Evolutionary conservation across 2,888 invertebrate species (phyloP).

Genomic region (Cremastinae sp.): DNA sequence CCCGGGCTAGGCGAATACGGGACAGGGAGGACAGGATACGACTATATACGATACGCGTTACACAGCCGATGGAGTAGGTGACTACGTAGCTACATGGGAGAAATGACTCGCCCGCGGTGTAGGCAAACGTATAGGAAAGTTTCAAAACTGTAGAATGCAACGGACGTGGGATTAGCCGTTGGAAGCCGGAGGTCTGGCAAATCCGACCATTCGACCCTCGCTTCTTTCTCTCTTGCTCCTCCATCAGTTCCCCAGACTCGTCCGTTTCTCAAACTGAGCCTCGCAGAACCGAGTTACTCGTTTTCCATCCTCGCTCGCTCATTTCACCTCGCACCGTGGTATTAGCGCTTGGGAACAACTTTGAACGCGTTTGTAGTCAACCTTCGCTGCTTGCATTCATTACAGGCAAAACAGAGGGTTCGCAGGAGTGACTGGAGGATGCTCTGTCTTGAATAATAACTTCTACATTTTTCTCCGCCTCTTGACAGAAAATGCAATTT

Average conservation of each 20-base stretch:
- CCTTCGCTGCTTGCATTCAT: slow-evolving; percentile 35
- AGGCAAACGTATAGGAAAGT: slow-evolving; percentile 69
- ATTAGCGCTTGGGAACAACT: slow-evolving; percentile 49
- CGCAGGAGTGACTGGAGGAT: neutral
- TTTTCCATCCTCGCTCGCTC: slow-evolving; percentile 48
- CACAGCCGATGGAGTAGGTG: slow-evolving; percentile 27
- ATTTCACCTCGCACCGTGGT: slow-evolving; percentile 43
- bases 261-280: neutral
- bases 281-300: slow-evolving; percentile 36
- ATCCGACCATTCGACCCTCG: slow-evolving; percentile 25
- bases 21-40: slow-evolving; percentile 14
- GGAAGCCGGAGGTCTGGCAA: slow-evolving; percentile 54
- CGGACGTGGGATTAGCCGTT: slow-evolving; percentile 76
- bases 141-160: slow-evolving; percentile 77
- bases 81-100: slow-evolving; percentile 22
- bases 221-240: slow-evolving; percentile 35
- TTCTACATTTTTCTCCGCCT: neutral
- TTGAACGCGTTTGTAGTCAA: slow-evolving; percentile 38
- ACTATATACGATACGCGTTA: slow-evolving; percentile 7
- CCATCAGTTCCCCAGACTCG: slow-evolving; percentile 11
- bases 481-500: neutral
- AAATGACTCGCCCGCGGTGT: slow-evolving; percentile 29
- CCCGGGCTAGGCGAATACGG: slow-evolving; percentile 31
- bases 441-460: slow-evolving; percentile 1
- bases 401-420: slow-evolving; percentile 6